Percentiles rank a stretch among this genome's conserved stretches.
These are phyloP conservation scores for Caenorhabditis sp. DNA, from an alignment of 2,888 invertebrate species.

Conservation along the genomic window DNA sequence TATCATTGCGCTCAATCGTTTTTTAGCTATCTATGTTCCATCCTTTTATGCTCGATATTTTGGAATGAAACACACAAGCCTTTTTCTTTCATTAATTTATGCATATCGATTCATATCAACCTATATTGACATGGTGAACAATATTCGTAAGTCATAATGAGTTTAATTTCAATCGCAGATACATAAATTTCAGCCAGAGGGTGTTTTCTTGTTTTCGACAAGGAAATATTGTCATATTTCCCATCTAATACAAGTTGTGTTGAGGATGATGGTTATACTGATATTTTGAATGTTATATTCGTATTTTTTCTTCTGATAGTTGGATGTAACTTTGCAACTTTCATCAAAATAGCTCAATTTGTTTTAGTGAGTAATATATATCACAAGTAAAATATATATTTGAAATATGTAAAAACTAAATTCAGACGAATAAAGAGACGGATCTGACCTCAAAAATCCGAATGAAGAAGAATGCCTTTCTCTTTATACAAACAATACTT, in stretches of 20 bases:
- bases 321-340: conserved; percentile 9
- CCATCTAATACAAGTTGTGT: background rate
- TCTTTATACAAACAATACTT: conserved; percentile 25
- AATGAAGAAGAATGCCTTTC: conserved; percentile 4
- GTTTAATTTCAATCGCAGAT: too few species aligned
- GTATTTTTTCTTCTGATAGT: conserved; percentile 4
- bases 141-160: background rate
- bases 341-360: conserved; percentile 5
- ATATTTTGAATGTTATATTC: background rate
- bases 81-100: background rate
- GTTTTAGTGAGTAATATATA: background rate
- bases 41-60: background rate
- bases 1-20: background rate
- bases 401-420: too few species aligned
- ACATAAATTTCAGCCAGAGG: background rate
- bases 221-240: background rate
- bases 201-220: background rate
- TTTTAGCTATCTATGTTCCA: background rate
- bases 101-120: background rate
- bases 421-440: background rate
- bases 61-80: background rate
- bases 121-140: background rate
- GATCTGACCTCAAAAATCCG: background rate
- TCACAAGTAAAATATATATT: too few species aligned
- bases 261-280: background rate